Evolutionary conservation across 2,888 invertebrate genomes (phyloP).

Genomic region (Ectemnius lituratus): DNA sequence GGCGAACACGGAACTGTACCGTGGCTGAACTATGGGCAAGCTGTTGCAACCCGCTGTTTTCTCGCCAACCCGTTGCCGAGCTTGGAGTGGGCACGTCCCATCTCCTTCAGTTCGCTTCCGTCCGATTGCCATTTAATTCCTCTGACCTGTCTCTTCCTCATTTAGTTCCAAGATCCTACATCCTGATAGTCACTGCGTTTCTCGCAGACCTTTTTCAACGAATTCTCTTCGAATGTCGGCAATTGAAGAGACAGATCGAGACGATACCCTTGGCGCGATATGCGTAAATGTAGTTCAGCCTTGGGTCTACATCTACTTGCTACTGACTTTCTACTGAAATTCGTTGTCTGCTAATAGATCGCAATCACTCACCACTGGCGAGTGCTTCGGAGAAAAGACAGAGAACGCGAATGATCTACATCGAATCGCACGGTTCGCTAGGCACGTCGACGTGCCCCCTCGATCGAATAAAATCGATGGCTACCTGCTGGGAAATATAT

Average conservation of each 20-base stretch:
- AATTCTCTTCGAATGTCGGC: neutral
- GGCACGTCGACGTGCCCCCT: conserved; percentile 20
- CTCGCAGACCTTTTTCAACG: neutral
- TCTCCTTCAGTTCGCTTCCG: conserved; percentile 44
- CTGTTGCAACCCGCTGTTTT: conserved; percentile 70
- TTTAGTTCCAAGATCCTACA: conserved; percentile 62
- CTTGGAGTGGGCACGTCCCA: conserved; percentile 16
- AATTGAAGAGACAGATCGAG: neutral
- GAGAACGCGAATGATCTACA: conserved; percentile 51
- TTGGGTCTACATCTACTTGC: neutral
- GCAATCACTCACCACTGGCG: conserved; percentile 4
- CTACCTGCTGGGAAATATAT: conserved; percentile 3
- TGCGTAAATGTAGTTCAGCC: too few species aligned
- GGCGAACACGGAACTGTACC: conserved; percentile 66
- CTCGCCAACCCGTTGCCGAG: conserved; percentile 48
- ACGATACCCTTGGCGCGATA: neutral
- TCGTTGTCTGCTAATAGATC: neutral
- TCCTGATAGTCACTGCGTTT: conserved; percentile 35
- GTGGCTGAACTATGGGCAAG: conserved; percentile 73
- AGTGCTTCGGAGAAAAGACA: neutral
- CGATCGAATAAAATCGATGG: conserved; percentile 28
- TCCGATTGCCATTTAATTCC: conserved; percentile 62
- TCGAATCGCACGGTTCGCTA: conserved; percentile 54
- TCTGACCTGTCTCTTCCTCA: conserved; percentile 53
- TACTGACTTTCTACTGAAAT: too few species aligned